Evolutionary conservation across 2,888 invertebrate species (phyloP).

Genomic region (Amiota minor): DNA sequence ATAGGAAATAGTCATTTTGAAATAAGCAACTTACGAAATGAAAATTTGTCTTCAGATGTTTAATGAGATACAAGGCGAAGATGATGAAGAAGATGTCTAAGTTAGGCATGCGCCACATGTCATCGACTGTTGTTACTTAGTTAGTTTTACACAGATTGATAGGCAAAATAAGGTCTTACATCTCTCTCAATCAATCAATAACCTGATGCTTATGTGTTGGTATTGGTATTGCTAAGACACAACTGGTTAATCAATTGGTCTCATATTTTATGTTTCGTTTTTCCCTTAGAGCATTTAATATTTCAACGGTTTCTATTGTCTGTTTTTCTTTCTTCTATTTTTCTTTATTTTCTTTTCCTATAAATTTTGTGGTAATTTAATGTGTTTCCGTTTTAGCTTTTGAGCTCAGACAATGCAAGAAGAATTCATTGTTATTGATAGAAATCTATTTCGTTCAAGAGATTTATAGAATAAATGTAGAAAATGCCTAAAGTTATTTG

Average conservation of each 20-base stretch:
- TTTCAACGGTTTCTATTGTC: conserved; percentile 33
- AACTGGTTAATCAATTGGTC: conserved; percentile 22
- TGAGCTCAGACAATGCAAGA: too few relatives aligned
- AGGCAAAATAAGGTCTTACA: too few relatives aligned
- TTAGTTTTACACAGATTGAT: too few relatives aligned
- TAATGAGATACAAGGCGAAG: neutral
- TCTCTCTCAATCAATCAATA: too few relatives aligned
- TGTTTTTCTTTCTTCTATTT: neutral
- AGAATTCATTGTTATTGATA: conserved; percentile 10
- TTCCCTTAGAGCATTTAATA: conserved; percentile 31
- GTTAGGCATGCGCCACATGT: conserved; percentile 8
- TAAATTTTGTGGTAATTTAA: conserved; percentile 20
- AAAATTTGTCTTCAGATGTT: neutral
- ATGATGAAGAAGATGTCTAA: neutral
- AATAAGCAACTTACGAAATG: conserved; percentile 18
- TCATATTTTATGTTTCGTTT: conserved; percentile 45
- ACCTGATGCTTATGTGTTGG: too few relatives aligned
- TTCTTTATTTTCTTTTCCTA: neutral
- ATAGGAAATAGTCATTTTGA: conserved; percentile 4
- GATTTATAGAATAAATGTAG: neutral
- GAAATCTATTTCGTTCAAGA: conserved; percentile 27
- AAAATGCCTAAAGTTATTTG: conserved; percentile 12
- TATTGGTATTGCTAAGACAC: too few relatives aligned
- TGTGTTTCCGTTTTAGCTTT: conserved; percentile 20
- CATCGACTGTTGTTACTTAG: conserved; percentile 19